These are phyloP conservation scores for Ganaspis sp. DNA, from an alignment of 1,140 invertebrate genomes.

Conservation along the genomic window DNA sequence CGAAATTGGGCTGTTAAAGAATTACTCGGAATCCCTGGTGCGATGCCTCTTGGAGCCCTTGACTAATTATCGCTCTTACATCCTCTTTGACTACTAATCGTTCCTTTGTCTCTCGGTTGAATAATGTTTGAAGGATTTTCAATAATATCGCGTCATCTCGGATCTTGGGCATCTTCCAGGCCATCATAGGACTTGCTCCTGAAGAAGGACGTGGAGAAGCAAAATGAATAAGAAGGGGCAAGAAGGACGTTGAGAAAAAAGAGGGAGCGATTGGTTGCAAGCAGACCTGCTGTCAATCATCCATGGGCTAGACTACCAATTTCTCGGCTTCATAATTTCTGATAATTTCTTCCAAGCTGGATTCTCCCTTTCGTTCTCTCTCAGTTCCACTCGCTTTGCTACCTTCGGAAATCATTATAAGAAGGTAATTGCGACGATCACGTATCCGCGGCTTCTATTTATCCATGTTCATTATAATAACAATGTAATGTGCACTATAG, in stretches of 20 bases:
- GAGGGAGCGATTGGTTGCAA: slow-evolving; percentile 54
- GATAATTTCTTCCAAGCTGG: slow-evolving; percentile 72
- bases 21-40: slow-evolving; percentile 58
- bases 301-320: slow-evolving; percentile 75
- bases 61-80: slow-evolving; percentile 22
- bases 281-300: slow-evolving; percentile 75
- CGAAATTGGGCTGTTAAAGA: slow-evolving; percentile 67
- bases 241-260: slow-evolving; percentile 41
- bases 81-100: slow-evolving; percentile 28
- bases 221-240: slow-evolving; percentile 23
- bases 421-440: slow-evolving; percentile 75
- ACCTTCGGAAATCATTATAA: slow-evolving; percentile 72
- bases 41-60: neutral
- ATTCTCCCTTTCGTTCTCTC: slow-evolving; percentile 50
- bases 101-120: slow-evolving; percentile 22
- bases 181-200: slow-evolving; percentile 21
- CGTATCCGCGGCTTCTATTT: slow-evolving; percentile 74
- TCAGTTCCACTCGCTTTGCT: slow-evolving; percentile 37
- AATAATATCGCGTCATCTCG: neutral
- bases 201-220: slow-evolving; percentile 13
- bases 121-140: neutral
- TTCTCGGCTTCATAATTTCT: slow-evolving; percentile 75
- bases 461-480: slow-evolving; percentile 76
- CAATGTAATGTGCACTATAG: slow-evolving; percentile 69
- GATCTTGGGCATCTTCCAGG: neutral